Evolutionary conservation across 2,113 vertebrate genomes (phyloP).

Genomic region (Eulacestoma nigropectus): DNA sequence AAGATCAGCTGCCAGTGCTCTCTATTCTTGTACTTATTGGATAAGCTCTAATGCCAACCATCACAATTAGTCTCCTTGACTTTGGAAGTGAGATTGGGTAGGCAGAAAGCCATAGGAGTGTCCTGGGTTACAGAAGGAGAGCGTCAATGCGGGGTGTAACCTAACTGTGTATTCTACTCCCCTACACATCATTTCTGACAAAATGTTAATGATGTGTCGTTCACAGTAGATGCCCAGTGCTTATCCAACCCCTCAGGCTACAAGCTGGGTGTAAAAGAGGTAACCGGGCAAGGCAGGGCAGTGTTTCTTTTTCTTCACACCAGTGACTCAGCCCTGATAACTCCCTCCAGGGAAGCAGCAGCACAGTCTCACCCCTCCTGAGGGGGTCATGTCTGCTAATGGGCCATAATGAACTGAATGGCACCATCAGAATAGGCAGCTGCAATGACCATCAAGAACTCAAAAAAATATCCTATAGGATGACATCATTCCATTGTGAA

Average conservation of each 20-base stretch:
- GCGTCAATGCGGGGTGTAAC: not conserved
- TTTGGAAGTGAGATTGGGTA: not conserved
- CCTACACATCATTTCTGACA: not conserved
- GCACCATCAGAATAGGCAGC: not conserved
- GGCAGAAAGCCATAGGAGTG: not conserved
- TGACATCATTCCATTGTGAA: not conserved
- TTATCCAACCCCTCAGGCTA: not conserved
- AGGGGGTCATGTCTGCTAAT: not conserved
- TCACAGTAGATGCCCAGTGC: not conserved
- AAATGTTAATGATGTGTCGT: not conserved
- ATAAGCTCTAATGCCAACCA: not conserved
- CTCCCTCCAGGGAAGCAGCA: not conserved
- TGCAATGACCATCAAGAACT: not conserved
- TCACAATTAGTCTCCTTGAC: not conserved
- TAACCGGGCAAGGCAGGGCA: not conserved
- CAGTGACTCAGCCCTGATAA: not conserved
- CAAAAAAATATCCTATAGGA: not conserved
- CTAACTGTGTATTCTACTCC: not conserved
- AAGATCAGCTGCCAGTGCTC: not conserved
- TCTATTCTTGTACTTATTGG: not conserved
- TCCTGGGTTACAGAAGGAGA: not conserved
- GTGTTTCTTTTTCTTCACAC: not conserved
- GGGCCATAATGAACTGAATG: not conserved
- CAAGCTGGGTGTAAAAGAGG: not conserved
- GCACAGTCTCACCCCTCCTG: not conserved